Base-by-base conservation (phyloP, 2,888 invertebrate genomes). In the Acrobasis consociella region DNA sequence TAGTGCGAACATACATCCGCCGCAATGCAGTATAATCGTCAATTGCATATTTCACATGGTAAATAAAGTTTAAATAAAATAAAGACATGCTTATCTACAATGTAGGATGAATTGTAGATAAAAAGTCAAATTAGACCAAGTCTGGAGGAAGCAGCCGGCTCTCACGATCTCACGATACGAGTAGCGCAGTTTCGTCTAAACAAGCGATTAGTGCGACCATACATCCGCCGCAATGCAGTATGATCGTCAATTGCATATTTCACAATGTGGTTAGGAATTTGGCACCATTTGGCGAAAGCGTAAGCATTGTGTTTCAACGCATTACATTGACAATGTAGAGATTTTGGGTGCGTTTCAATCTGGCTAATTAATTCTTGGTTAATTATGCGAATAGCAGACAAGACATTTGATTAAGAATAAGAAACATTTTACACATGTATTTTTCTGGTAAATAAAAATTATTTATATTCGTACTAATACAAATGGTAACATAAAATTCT, bases 21-120 rank as follows among this genome's bases (percentile, higher is more conserved):
- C 56, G 56, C 56, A 56, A 9, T 56, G 56, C 56, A 56, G 56
- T 22, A 42, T 46, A 22, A 42, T 56, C 22, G 56, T 56, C 56
- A 42, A 42, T 56, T 56, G 17, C 16, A 56, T 56, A 56, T 56
- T 56, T 56, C 17, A 56, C 56, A 56, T n/a, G n/a, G n/a, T n/a
- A n/a, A n/a, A n/a, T n/a, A n/a, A n/a, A n/a, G n/a, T n/a, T n/a
- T n/a, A n/a, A n/a, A n/a, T n/a, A n/a, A n/a, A n/a, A n/a, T n/a
- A n/a, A n/a, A n/a, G n/a, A n/a, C n/a, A n/a, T n/a, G n/a, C n/a
- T n/a, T n/a, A n/a, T n/a, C n/a, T n/a, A n/a, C n/a, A n/a, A n/a
- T n/a, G n/a, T n/a, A n/a, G n/a, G n/a, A n/a, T 5, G 5, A 22
- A 22, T 22, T 22, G 5, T 22, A 22, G 22, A 22, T 22, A 22